These are phyloP conservation scores for Rhyacophila evoluta DNA, from an alignment of 2,888 invertebrate genomes.

Conservation along the genomic window DNA sequence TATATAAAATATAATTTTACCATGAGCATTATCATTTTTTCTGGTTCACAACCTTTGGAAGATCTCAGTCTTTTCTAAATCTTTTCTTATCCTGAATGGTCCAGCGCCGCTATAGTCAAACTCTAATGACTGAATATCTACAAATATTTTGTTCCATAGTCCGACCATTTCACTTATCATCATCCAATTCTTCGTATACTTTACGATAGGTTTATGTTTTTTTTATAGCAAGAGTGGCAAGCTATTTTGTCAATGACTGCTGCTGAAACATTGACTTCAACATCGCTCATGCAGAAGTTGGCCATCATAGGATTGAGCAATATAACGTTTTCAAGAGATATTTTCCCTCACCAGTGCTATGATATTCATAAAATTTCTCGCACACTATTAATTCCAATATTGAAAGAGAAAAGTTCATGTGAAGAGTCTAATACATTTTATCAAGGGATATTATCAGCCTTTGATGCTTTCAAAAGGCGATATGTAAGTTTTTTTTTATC, in stretches of 20 bases:
- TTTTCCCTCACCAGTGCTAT: slow-evolving; percentile 30
- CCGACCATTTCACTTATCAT: no score
- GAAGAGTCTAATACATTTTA: background rate
- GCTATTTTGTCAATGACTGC: background rate
- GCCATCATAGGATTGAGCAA: slow-evolving; percentile 16
- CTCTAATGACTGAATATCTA: no score
- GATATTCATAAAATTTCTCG: background rate
- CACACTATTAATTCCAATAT: background rate
- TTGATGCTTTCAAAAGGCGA: slow-evolving; percentile 35
- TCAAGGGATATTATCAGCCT: slow-evolving; percentile 25
- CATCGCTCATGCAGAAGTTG: slow-evolving; percentile 30
- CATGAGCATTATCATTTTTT: no score
- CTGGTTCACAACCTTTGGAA: no score
- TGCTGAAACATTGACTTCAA: slow-evolving; percentile 17
- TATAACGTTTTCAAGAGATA: background rate
- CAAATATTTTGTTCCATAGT: no score
- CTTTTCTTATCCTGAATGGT: no score
- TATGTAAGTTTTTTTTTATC: no score
- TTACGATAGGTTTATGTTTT: no score
- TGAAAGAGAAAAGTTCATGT: slow-evolving; percentile 15
- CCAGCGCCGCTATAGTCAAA: no score
- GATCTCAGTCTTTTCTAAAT: no score
- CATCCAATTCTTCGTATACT: no score
- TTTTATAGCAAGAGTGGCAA: slow-evolving; percentile 29
- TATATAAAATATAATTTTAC: no score